These are phyloP conservation scores for Cavia porcellus DNA, from an alignment of 2,113 vertebrate genomes.

Conservation along the genomic window DNA sequence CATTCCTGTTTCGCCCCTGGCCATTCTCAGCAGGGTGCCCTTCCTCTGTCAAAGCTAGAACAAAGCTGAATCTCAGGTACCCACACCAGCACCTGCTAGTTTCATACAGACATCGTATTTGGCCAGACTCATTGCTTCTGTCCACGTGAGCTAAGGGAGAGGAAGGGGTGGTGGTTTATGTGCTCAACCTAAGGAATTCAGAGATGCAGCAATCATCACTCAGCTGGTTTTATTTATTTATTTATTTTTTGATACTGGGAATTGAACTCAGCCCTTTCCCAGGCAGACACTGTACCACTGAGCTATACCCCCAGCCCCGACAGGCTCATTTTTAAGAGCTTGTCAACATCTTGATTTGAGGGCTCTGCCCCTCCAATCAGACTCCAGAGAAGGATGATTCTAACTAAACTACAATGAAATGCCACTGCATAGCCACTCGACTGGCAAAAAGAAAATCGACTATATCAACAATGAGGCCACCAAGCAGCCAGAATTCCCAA, in stretches of 20 bases:
- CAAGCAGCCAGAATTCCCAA: not conserved
- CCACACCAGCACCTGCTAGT: not conserved
- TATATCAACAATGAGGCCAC: not conserved
- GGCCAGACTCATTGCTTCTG: not conserved
- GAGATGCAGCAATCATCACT: no score
- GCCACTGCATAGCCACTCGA: not conserved
- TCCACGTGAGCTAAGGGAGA: not conserved
- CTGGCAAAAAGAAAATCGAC: not conserved
- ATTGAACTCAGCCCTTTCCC: no score
- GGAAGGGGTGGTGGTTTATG: no score
- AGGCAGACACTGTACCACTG: no score
- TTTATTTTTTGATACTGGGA: no score
- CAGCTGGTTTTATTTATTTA: no score
- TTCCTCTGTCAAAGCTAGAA: not conserved
- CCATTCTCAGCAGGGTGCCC: not conserved
- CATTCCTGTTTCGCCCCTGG: not conserved
- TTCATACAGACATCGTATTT: not conserved
- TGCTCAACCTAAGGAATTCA: no score
- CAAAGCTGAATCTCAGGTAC: not conserved
- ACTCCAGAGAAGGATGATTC: not conserved
- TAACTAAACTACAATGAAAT: not conserved
- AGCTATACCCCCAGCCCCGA: no score
- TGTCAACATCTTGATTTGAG: not conserved
- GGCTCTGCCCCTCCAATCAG: not conserved
- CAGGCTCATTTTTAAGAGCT: not conserved